Base-by-base conservation (phyloP, 2,113 vertebrate genomes). In the Salvator merianae region DNA sequence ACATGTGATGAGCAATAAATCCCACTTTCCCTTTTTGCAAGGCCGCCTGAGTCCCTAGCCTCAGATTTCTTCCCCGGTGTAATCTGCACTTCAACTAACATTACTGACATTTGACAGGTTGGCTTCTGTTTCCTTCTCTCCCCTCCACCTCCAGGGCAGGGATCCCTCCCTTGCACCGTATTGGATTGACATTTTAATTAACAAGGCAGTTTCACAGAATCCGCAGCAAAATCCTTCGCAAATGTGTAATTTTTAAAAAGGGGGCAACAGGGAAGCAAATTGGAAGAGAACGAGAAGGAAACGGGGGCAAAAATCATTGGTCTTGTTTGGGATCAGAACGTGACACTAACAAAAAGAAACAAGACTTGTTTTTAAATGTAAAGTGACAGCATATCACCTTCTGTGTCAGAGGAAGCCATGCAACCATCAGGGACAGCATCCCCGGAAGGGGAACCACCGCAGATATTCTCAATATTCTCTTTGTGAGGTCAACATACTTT, bases 141-240 rank as follows among this genome's bases (percentile, higher is more conserved):
- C 55, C 55, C 20, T 59, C 55, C 2, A 20, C 20, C 55, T 69
- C 32, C 24, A 14, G 43, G 8, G 38, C 40, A 4, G 3, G 3
- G 8, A 34, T 30, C 43, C 59, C 30, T 43, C 1, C 3, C 77
- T 47, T 65, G 34, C 30, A 30, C 5, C 18, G 79, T 63, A 30
- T 74, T 38, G 30, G 43, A 62, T 4, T 3, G 68, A 59, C 1
- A 2, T 82, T 86, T 82, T 82, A 86, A 86, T 82, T 77, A 82
- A 77, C 7, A 26, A 77, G 79, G 47, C 24, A 12, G 10, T 43
- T 79, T 71, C 3, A 26, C 43, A 59, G 79, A 59, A 76, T 6
- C 1, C 10, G 7, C 16, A 65, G 71, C 24, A 38, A 43, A 68
- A 34, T 24, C 59, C 2, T 32, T 59, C n/a, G 6, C 3, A 24